Base-by-base conservation (phyloP, 2,113 vertebrate genomes). In the Rhinoderma darwinii region DNA sequence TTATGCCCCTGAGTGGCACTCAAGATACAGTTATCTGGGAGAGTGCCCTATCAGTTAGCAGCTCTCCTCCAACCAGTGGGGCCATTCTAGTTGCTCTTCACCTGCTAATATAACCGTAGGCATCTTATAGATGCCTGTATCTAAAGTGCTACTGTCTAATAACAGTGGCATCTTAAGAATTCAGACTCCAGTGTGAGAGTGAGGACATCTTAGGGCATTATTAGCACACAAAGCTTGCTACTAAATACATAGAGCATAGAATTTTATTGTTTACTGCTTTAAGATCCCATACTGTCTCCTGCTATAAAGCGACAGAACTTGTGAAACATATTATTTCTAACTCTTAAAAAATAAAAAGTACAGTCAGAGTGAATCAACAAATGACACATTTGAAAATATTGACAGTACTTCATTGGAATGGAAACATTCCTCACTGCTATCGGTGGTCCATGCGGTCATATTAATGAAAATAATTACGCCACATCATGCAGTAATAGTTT, bases 401-500 rank as follows among this genome's bases (percentile, higher is more conserved):
- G 30, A 43, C 37, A 47, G 54, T 63, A 43, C 37, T 41, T 79
- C 27, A 1, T 54, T 22, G 22, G 20, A 43, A 39, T 47, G 25
- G 37, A 47, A 66, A 66, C 80, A 30, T 32, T 82, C 27, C 32
- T 44, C 39, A 47, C 6, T 82, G 22, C 80, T 66, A 12, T 82
- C 22, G 56, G n/a, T 30, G 41, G 56, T 59, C 80, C 27, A 17
- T 4, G 47, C n/a, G 32, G 59, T 68, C 27, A 10, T 82, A 6
- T 44, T 43, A 82, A 82, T 82, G 39, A 68, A 68, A 66, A 47
- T 68, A 66, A 68, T 47, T 82, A 66, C 43, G 68, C 17, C 37
- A 47, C 59, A 47, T 82, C 80, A 82, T 66, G 59, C 56, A 82
- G 66, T 82, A 82, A 22, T 44, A 47, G 41, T 22, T 66, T 63